Evolutionary conservation across 2,113 vertebrate genomes (phyloP).

Genomic region (Condylura cristata): DNA sequence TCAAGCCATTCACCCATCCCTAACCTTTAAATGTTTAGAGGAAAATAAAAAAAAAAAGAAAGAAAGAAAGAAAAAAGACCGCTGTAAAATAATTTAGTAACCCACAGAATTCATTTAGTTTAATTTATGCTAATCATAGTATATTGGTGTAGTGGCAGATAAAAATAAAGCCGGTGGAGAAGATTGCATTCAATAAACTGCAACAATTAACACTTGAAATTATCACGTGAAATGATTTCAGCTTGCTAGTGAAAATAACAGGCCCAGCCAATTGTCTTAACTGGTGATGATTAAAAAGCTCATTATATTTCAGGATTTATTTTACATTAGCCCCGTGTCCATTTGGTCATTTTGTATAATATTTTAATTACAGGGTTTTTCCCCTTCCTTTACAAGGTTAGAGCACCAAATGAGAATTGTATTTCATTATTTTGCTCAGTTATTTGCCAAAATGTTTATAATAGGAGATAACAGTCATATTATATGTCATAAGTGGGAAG

Average conservation of each 20-base stretch:
- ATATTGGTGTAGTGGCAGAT: conserved; percentile 85
- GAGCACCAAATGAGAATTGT: conserved; percentile 20
- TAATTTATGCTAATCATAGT: conserved; percentile 88
- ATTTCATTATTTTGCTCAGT: conserved; percentile 17
- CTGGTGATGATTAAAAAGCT: conserved; percentile 76
- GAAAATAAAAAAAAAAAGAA: conserved; percentile 79
- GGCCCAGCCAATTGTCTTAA: conserved; percentile 80
- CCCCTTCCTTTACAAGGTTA: conserved; percentile 39
- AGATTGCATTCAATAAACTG: conserved; percentile 82
- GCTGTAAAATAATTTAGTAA: conserved; percentile 87
- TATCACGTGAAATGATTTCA: conserved; percentile 78
- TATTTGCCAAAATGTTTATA: background rate
- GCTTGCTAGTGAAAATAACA: conserved; percentile 77
- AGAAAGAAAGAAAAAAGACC: conserved; percentile 79
- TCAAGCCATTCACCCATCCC: conserved; percentile 71
- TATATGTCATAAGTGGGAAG: background rate
- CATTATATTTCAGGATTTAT: conserved; percentile 73
- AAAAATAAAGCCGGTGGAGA: conserved; percentile 86
- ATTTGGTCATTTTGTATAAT: conserved; percentile 70
- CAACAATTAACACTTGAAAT: conserved; percentile 87
- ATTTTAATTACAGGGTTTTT: conserved; percentile 71
- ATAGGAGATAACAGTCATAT: background rate
- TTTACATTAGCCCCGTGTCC: conserved; percentile 8
- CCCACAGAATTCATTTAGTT: conserved; percentile 84
- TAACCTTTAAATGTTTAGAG: conserved; percentile 83